These are phyloP conservation scores for Limosa lapponica DNA, from an alignment of 2,797 vertebrate species.

Conservation along the genomic window DNA sequence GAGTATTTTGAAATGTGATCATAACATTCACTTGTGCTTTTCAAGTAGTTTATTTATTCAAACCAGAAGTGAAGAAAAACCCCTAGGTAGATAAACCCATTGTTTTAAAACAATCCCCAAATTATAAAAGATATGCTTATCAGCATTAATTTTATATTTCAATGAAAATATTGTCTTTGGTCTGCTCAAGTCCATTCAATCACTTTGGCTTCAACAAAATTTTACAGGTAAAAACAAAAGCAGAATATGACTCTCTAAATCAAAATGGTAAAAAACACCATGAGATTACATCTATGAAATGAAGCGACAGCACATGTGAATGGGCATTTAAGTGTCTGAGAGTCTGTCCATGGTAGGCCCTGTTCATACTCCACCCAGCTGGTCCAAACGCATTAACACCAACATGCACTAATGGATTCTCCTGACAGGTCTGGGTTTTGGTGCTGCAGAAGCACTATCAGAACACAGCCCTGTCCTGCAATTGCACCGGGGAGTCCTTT, in stretches of 20 bases:
- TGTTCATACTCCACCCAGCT: neutral
- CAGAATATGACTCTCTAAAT: neutral
- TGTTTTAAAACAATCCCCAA: neutral
- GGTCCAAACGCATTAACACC: neutral
- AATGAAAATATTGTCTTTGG: neutral
- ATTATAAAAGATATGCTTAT: neutral
- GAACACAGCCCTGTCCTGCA: neutral
- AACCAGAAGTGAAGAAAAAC: neutral
- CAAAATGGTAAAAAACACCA: neutral
- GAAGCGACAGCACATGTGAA: neutral
- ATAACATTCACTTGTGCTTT: neutral
- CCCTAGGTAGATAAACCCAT: neutral
- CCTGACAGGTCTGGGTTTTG: fast-evolving
- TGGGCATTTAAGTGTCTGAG: neutral
- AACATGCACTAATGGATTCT: neutral
- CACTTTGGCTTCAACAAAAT: neutral
- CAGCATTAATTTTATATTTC: neutral
- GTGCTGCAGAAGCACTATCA: neutral
- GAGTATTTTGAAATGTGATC: neutral
- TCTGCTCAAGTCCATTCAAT: neutral
- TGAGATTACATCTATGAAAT: neutral
- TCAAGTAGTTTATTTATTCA: neutral
- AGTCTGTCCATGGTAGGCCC: neutral
- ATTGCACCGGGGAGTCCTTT: neutral
- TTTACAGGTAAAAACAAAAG: neutral